Evolutionary conservation across 2,888 invertebrate genomes (phyloP), one percentile per base, ranked within the genome.

Genomic region (Pyralis farinalis): DNA sequence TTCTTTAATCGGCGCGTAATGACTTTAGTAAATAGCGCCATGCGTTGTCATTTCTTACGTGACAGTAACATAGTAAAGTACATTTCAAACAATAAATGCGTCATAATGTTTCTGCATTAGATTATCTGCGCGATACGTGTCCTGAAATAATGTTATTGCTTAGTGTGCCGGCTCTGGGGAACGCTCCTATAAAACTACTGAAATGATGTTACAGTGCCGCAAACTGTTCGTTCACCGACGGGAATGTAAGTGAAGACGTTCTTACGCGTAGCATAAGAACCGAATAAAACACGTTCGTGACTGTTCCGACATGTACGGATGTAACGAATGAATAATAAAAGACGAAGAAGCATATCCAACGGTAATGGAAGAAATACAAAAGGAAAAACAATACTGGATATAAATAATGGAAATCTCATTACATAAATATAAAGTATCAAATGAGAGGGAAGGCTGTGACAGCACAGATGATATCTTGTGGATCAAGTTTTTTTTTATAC

Each of bases 101-200:
- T 76, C 73, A 77, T 76, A 82, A 73, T 74, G 74, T 73, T 71
- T 69, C 70, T 81, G 79, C 73, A 79, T 83, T 78, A 77, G 77
- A 82, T 85, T 84, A 85, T 82, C 77, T 74, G 68, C 63, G 68
- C 63, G 75, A 82, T 82, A 83, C 84, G 85, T 86, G 84, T 75
- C 56, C 75, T 73, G 85, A 78, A 84, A 87, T 85, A 85, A 86
- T 85, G 70, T 80, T 72, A 80, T 76, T 57, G 72, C 70, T 47
- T 47, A 41, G 53, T 50, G 54, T 61, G 66, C 62, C 63, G 55
- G 54, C 56, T 55, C 58, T 45, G 39, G 51, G 54, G 61, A 68
- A 67, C 66, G 59, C 62, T 68, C 53, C 65, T 58, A 67, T 71
- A 63, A 71, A 73, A 77, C 63, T 65, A 65, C 67, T 72, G 61